Conservation (phyloP, 2,113 vertebrate genomes). For the Eptatretus burgeri region DNA sequence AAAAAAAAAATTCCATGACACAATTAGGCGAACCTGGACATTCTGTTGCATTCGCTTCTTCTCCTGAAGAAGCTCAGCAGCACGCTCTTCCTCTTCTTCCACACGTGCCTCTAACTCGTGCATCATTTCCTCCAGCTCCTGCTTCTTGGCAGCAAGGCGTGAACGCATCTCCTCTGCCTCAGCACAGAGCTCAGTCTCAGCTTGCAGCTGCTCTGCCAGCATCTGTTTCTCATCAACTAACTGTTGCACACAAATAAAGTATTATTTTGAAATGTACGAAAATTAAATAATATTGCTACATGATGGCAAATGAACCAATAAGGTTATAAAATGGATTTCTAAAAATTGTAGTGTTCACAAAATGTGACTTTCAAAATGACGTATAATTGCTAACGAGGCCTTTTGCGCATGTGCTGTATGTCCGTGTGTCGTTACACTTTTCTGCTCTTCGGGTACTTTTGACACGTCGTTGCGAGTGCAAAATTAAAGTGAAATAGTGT, state of each 20-base stretch:
- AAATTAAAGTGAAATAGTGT: too few species aligned
- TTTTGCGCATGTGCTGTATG: too few species aligned
- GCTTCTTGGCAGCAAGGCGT: conserved; percentile 66
- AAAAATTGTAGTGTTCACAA: background rate
- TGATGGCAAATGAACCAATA: too few species aligned
- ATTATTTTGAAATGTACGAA: background rate
- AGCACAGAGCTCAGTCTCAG: conserved; percentile 79
- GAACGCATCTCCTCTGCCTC: conserved; percentile 95
- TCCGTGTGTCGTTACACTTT: too few species aligned
- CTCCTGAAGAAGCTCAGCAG: conserved; percentile 66
- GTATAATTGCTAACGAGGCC: too few species aligned
- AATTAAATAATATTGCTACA: background rate
- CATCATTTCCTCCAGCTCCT: conserved; percentile 81
- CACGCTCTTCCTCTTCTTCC: conserved; percentile 86
- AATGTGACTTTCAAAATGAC: too few species aligned
- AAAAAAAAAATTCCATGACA: too few species aligned
- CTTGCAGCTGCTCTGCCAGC: conserved; percentile 76
- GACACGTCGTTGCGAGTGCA: too few species aligned
- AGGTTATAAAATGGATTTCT: background rate
- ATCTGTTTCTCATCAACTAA: conserved; percentile 87
- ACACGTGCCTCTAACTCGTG: conserved; percentile 81
- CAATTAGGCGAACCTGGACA: conserved; percentile 33
- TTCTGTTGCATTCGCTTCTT: conserved; percentile 96
- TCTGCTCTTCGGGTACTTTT: background rate
- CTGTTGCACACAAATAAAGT: conserved; percentile 13